phyloP scores from a whole-genome alignment of 2,888 invertebrate species.

The Rhynchonema sp. region DNA sequence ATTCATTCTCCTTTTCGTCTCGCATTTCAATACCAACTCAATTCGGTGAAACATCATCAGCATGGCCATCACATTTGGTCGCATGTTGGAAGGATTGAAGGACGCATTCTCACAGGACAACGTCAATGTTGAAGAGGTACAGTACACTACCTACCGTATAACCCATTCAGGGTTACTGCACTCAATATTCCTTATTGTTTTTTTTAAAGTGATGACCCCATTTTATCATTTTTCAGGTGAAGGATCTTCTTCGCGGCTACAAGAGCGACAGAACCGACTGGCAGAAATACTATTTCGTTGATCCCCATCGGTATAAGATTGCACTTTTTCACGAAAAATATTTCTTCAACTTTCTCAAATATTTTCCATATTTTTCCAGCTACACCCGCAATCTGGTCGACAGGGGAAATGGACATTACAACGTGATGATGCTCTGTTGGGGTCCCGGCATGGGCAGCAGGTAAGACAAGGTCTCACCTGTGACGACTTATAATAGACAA shows the following conservation, averaged over 20 bases:
- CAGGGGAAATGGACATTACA: slow-evolving; percentile 85
- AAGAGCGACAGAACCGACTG: slow-evolving; percentile 73
- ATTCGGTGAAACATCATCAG: too few relatives aligned
- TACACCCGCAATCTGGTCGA: slow-evolving; percentile 92
- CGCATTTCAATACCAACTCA: too few relatives aligned
- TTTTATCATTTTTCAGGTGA: background rate
- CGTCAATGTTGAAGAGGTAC: slow-evolving; percentile 76
- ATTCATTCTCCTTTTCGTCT: too few relatives aligned
- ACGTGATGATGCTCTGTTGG: slow-evolving; percentile 95
- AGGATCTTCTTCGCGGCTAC: slow-evolving; percentile 50
- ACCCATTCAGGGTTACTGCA: too few relatives aligned
- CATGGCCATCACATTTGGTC: background rate
- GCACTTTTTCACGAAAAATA: background rate
- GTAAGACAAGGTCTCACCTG: too few relatives aligned
- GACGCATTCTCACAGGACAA: slow-evolving; percentile 38
- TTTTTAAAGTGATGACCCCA: too few relatives aligned
- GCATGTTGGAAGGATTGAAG: background rate
- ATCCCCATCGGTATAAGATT: slow-evolving; percentile 54
- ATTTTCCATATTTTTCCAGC: slow-evolving; percentile 36
- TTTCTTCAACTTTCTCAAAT: background rate
- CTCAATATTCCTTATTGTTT: too few relatives aligned
- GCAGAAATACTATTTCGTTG: slow-evolving; percentile 82
- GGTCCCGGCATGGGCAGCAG: slow-evolving; percentile 57
- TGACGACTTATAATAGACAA: too few relatives aligned
- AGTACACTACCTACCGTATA: too few relatives aligned